A percentile compares a stretch with the other conserved stretches of the same genome.
These are phyloP conservation scores for Biston stratarius DNA, from an alignment of 2,888 invertebrate species.

Conservation along the genomic window DNA sequence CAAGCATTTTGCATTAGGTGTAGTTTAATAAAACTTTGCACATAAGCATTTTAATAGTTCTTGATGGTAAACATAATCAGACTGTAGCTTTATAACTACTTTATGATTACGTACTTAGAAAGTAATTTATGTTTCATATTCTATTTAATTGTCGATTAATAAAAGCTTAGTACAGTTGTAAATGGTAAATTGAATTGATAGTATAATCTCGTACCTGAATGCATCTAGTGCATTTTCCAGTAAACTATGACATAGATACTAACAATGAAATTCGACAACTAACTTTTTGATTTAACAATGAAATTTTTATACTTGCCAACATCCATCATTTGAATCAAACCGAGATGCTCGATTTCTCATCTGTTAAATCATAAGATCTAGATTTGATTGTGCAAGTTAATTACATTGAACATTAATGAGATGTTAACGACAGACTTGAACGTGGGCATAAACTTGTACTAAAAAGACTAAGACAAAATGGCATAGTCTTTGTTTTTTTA, in stretches of 20 bases:
- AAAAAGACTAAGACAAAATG: constrained; percentile 17
- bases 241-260: too few relatives aligned
- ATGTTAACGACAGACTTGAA: constrained; percentile 55
- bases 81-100: constrained; percentile 6
- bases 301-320: background rate
- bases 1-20: constrained; percentile 21
- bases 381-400: constrained; percentile 72
- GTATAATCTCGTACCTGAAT: too few relatives aligned
- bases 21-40: constrained; percentile 9
- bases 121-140: background rate
- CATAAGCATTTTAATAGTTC: constrained; percentile 23
- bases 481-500: background rate
- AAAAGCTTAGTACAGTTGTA: background rate
- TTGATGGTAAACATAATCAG: constrained; percentile 23
- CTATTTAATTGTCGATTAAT: constrained; percentile 48
- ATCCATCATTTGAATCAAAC: background rate
- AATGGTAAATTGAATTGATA: background rate
- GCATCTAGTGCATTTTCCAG: too few relatives aligned
- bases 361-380: constrained; percentile 53
- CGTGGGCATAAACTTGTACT: constrained; percentile 59
- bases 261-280: too few relatives aligned
- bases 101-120: background rate
- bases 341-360: constrained; percentile 39
- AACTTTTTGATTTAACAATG: background rate
- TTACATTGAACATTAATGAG: constrained; percentile 64